Base-by-base conservation (phyloP, 2,113 vertebrate species). In the Neodon shergylaensis region DNA sequence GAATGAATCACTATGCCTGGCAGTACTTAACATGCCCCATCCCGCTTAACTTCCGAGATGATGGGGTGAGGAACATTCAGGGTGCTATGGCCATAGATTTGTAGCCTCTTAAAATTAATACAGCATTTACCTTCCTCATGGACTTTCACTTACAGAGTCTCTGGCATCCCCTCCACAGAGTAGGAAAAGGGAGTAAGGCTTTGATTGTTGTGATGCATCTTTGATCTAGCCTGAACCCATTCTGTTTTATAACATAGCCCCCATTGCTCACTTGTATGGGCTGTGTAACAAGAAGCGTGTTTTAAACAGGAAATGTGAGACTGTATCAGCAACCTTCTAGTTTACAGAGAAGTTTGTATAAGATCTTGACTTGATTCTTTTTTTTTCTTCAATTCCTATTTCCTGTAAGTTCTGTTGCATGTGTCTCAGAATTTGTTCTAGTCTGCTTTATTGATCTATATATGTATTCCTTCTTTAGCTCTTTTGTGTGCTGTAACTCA, bases 41-140 rank as follows among this genome's bases (percentile, higher is more conserved):
- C 52, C 79, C 58, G 22, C 21, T 82, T 61, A 82, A 12, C 52
- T 82, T 61, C 65, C 36, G 44, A 86, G 84, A 49, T 49, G 28
- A 70, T 70, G 65, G 24, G 33, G 9, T 70, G 28, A 66, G 63
- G 44, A 86, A 49, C 65, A 52, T 49, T 47, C 63, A 47, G 44
- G 11, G 33, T 70, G 5, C 44, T 70, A 26, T 70, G 31, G 5
- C 1, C 11, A 49, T 47, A 86, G 65, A 68, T 68, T 68, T 86
- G 92, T 91, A 95, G 22, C 42, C 85, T 94, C 81, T 94, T 96
- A 90, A 93, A 95, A 94, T 47, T 47, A 96, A 94, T 47, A 65
- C 47, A 92, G 13, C 54, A 81, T 94, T 86, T 65, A 95, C 31
- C 12, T 42, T 86, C 21, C 7, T 90, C 17, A 39, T 65, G 70